These are phyloP conservation scores for Recurvirostra avosetta DNA, from an alignment of 2,113 vertebrate genomes.

Conservation along the genomic window DNA sequence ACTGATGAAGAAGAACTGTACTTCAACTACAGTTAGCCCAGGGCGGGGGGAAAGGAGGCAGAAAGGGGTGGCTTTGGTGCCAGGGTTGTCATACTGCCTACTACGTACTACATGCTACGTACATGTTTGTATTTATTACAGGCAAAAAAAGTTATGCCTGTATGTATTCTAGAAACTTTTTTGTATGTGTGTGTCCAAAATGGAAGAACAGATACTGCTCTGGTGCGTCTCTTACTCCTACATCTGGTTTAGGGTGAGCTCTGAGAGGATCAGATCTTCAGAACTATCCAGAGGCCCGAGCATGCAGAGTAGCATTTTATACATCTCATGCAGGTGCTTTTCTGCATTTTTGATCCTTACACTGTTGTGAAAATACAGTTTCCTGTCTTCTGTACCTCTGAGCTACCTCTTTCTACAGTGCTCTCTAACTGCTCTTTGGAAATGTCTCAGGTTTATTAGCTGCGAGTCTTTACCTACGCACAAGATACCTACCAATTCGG, in stretches of 20 bases:
- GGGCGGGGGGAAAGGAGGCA: not conserved
- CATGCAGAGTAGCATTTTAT: not conserved
- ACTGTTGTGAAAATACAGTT: not conserved
- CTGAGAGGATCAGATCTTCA: not conserved
- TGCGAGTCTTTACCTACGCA: not conserved
- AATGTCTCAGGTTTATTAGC: not conserved
- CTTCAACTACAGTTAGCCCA: not conserved
- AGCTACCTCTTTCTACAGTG: not conserved
- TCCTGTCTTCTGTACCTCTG: not conserved
- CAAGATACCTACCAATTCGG: not conserved
- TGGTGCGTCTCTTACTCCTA: not conserved
- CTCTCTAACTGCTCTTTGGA: not conserved
- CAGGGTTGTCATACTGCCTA: not conserved
- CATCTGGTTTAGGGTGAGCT: not conserved
- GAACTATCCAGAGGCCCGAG: not conserved
- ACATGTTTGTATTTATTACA: not conserved
- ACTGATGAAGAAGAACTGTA: accelerated
- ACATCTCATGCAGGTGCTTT: not conserved
- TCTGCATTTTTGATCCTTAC: not conserved
- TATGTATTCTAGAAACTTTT: not conserved
- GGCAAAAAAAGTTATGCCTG: not conserved
- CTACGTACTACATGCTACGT: too few species aligned
- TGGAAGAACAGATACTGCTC: not conserved
- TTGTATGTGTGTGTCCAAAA: not conserved
- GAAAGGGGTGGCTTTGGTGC: not conserved